Conservation (phyloP, 2,888 invertebrate species). For the Arge pagana region DNA sequence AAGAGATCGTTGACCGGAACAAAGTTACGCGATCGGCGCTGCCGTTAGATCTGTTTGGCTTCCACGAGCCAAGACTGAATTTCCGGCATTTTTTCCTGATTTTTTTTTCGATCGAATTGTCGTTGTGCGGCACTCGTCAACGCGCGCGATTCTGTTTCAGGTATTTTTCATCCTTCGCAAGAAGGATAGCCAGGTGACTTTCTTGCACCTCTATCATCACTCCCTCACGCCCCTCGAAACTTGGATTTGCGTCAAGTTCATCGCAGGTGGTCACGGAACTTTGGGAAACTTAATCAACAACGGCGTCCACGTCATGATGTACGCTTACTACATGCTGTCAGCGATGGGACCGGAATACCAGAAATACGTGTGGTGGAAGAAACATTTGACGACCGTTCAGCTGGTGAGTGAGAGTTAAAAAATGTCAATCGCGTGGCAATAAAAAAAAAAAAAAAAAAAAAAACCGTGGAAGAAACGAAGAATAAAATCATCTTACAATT, state of each 20-base stretch:
- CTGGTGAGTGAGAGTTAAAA: constrained; percentile 65
- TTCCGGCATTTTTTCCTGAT: background rate
- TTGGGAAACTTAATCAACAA: constrained; percentile 87
- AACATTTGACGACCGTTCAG: constrained; percentile 82
- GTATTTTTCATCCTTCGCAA: constrained; percentile 81
- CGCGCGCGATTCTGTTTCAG: constrained; percentile 44
- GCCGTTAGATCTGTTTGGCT: background rate
- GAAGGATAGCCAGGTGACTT: constrained; percentile 82
- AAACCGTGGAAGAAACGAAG: background rate
- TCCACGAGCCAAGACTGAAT: background rate
- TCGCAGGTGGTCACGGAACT: constrained; percentile 86
- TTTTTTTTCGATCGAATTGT: background rate
- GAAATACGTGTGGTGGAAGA: constrained; percentile 91
- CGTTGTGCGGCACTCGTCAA: background rate
- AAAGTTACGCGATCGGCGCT: background rate
- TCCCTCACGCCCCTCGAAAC: constrained; percentile 78
- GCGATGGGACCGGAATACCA: constrained; percentile 85
- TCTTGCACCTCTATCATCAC: constrained; percentile 86
- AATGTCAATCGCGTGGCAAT: background rate
- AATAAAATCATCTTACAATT: too few species aligned
- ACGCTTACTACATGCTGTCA: constrained; percentile 83
- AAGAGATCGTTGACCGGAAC: too few species aligned
- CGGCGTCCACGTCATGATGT: constrained; percentile 85
- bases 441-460: background rate
- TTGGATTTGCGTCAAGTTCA: constrained; percentile 78